Evolutionary conservation across 1,140 invertebrate genomes (phyloP).

Genomic region (Ceratosolen fusciceps): DNA sequence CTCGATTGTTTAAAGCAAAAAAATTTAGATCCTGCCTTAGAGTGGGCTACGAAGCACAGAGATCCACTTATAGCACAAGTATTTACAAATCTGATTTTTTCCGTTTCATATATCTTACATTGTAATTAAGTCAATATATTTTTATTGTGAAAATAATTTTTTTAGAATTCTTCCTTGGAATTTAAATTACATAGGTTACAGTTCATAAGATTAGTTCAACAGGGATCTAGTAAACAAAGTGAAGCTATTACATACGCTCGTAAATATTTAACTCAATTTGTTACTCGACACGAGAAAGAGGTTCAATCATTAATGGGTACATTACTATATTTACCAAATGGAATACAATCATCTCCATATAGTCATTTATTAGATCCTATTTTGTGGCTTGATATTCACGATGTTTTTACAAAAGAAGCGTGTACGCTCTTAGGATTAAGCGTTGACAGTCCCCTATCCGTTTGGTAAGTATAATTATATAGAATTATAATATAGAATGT

Average conservation of each 20-base stretch:
- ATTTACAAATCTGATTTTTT: conserved; percentile 39
- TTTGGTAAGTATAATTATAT: conserved; percentile 72
- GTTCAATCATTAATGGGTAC: conserved; percentile 92
- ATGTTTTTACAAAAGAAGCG: conserved; percentile 93
- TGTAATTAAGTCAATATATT: not conserved
- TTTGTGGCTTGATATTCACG: conserved; percentile 83
- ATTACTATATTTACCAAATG: conserved; percentile 85
- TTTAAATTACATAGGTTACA: conserved; percentile 87
- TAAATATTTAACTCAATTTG: conserved; percentile 87
- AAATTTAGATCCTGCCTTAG: conserved; percentile 85
- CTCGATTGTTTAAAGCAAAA: conserved; percentile 84
- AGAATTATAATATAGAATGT: not conserved
- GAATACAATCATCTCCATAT: conserved; percentile 87
- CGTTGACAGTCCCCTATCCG: conserved; percentile 86
- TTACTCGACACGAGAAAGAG: conserved; percentile 85
- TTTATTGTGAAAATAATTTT: conserved; percentile 12
- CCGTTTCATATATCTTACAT: not conserved
- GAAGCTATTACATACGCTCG: conserved; percentile 92
- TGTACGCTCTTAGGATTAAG: conserved; percentile 91
- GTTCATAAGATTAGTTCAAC: conserved; percentile 81
- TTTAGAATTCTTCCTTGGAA: conserved; percentile 83
- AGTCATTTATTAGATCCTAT: conserved; percentile 82
- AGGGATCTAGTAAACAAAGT: conserved; percentile 77
- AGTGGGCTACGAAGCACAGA: conserved; percentile 80
- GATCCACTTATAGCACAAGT: conserved; percentile 76